phyloP scores from a whole-genome alignment of 2,888 invertebrate genomes.

The Platycheirus albimanus region DNA sequence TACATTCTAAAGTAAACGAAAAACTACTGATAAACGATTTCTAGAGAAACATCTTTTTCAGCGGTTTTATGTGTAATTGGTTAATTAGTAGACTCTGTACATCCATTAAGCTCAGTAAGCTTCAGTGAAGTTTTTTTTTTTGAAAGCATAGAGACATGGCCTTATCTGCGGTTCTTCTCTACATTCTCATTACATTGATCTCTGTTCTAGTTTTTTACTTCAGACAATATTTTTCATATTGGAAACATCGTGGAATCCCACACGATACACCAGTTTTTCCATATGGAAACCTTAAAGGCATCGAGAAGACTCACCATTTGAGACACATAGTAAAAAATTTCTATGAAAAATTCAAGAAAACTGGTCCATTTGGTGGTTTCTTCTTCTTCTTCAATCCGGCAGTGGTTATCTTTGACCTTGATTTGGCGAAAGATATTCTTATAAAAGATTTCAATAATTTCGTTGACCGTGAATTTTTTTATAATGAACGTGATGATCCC shows the following conservation, averaged over 20 bases:
- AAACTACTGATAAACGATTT: no score
- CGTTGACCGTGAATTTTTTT: constrained; percentile 79
- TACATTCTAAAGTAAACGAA: no score
- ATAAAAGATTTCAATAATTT: constrained; percentile 79
- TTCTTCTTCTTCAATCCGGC: constrained; percentile 78
- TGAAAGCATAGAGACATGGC: not conserved
- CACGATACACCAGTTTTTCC: constrained; percentile 78
- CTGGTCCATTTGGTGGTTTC: constrained; percentile 80
- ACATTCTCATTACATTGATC: not conserved
- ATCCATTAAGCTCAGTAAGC: no score
- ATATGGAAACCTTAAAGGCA: constrained; percentile 78
- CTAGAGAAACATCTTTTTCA: no score
- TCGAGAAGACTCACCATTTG: constrained; percentile 75
- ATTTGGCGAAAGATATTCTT: constrained; percentile 79
- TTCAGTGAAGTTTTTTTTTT: no score
- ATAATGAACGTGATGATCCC: constrained; percentile 80
- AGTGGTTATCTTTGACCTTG: constrained; percentile 78
- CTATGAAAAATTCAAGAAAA: constrained; percentile 77
- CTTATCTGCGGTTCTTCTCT: not conserved
- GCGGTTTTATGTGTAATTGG: no score
- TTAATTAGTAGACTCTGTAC: no score
- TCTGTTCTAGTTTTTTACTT: not conserved
- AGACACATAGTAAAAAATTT: constrained; percentile 59
- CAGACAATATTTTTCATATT: constrained; percentile 69
- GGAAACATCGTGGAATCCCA: constrained; percentile 80